Percentiles rank a stretch among this genome's conserved stretches.
Evolutionary conservation across 1,140 invertebrate species (phyloP).

Genomic region (Calephelis nemesis): DNA sequence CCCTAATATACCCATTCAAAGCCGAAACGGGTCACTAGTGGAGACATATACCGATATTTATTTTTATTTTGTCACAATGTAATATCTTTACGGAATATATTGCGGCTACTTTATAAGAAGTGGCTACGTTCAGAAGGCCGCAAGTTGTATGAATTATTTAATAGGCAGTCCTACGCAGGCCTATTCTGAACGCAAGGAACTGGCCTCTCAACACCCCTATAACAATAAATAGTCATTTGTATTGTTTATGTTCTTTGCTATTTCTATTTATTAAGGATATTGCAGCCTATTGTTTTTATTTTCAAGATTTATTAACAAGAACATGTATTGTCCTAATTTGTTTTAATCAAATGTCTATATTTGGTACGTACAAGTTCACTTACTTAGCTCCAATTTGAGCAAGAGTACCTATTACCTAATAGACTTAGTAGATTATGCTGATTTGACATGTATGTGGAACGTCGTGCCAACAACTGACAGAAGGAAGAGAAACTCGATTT

Average conservation of each 20-base stretch:
- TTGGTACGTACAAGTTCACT: too few species aligned
- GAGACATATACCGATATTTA: slow-evolving; percentile 2
- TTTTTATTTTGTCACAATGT: slow-evolving; percentile 14
- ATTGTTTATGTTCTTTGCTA: slow-evolving; percentile 13
- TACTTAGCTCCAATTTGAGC: too few species aligned
- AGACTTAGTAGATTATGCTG: too few species aligned
- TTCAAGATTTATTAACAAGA: slow-evolving; percentile 6
- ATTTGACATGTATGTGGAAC: too few species aligned
- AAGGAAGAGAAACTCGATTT: too few species aligned
- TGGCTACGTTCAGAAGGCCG: slow-evolving; percentile 12
- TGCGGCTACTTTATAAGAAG: slow-evolving; percentile 18
- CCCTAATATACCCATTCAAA: too few species aligned
- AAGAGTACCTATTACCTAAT: too few species aligned
- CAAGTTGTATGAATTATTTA: slow-evolving; percentile 16
- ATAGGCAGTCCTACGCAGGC: slow-evolving; percentile 9
- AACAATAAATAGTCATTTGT: slow-evolving; percentile 12
- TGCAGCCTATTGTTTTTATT: neutral
- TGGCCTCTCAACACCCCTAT: slow-evolving; percentile 13
- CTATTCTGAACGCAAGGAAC: slow-evolving; percentile 9
- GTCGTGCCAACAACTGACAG: too few species aligned
- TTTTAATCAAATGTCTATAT: neutral
- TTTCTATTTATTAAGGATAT: slow-evolving; percentile 9
- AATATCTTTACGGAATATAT: slow-evolving; percentile 15
- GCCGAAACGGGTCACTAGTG: neutral
- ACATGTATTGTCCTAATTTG: neutral